Evolutionary conservation across 2,888 invertebrate species (phyloP).

Genomic region (Beris morrisii): DNA sequence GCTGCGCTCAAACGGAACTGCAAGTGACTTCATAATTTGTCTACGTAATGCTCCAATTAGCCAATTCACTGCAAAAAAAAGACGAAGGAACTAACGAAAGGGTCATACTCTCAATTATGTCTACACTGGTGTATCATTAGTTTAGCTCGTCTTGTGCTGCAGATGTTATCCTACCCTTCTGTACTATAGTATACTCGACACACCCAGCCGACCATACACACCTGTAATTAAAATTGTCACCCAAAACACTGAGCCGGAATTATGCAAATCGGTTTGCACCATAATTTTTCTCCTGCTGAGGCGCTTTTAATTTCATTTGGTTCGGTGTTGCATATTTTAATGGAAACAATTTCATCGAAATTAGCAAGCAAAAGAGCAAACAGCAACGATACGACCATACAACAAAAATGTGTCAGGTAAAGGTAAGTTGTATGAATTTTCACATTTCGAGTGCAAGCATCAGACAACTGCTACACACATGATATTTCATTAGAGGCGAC

Average conservation of each 20-base stretch:
- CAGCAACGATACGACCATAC: not conserved
- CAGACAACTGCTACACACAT: not conserved
- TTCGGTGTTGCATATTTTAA: slow-evolving; percentile 24
- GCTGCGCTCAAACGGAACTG: too few relatives aligned
- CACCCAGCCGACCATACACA: slow-evolving; percentile 37
- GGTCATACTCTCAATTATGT: too few relatives aligned
- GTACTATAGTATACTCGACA: slow-evolving; percentile 28
- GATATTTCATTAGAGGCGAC: slow-evolving; percentile 12
- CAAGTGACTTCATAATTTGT: too few relatives aligned
- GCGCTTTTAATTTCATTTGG: slow-evolving; percentile 1
- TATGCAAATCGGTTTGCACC: slow-evolving; percentile 34
- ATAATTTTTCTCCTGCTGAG: slow-evolving; percentile 11
- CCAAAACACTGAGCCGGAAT: slow-evolving; percentile 35
- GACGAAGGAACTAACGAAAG: too few relatives aligned
- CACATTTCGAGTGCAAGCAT: too few relatives aligned
- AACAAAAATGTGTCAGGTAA: too few relatives aligned
- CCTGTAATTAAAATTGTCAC: slow-evolving; percentile 40
- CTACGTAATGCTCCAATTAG: too few relatives aligned
- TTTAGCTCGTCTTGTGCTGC: slow-evolving; percentile 21
- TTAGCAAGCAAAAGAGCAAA: not conserved
- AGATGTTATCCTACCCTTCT: slow-evolving; percentile 6
- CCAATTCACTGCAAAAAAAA: too few relatives aligned
- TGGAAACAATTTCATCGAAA: slow-evolving; percentile 23
- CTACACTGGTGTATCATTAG: slow-evolving; percentile 3
- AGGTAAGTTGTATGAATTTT: too few relatives aligned